phyloP scores from a whole-genome alignment of 2,113 vertebrate species.

The Tylochromis polylepis region DNA sequence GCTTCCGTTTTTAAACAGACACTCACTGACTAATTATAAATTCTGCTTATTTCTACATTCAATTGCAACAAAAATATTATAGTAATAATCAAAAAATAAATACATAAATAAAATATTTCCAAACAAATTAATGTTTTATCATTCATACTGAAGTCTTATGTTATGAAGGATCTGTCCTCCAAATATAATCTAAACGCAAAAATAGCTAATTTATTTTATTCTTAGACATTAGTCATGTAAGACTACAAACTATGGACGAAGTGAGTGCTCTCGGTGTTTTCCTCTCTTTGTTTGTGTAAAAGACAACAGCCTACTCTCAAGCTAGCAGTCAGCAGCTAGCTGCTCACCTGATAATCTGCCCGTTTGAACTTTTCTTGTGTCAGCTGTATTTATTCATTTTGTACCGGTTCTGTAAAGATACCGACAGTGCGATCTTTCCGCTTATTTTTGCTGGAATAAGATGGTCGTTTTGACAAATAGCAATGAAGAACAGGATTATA shows the following conservation, averaged over 20 bases:
- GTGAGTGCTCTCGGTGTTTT: background rate
- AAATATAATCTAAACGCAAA: background rate
- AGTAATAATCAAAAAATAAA: background rate
- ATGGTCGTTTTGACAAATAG: slow-evolving; percentile 75
- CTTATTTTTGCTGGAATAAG: slow-evolving; percentile 19
- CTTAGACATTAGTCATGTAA: background rate
- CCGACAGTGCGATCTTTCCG: too few species aligned
- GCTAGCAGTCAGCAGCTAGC: slow-evolving; percentile 14
- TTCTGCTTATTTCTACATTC: background rate
- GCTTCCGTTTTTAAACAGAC: background rate
- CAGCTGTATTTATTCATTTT: background rate
- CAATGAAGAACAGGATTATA: slow-evolving; percentile 72
- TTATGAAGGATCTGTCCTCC: background rate
- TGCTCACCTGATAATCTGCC: background rate
- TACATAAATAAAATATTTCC: background rate
- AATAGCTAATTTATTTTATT: background rate
- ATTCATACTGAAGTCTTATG: background rate
- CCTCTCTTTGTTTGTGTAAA: background rate
- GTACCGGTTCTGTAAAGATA: background rate
- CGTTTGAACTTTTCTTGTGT: background rate
- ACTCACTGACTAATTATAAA: background rate
- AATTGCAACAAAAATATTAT: background rate
- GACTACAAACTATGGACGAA: background rate
- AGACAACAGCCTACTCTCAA: background rate
- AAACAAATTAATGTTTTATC: background rate